Evolutionary conservation across 2,797 vertebrate genomes (phyloP).

Genomic region (Chaetodon trifasciatus): DNA sequence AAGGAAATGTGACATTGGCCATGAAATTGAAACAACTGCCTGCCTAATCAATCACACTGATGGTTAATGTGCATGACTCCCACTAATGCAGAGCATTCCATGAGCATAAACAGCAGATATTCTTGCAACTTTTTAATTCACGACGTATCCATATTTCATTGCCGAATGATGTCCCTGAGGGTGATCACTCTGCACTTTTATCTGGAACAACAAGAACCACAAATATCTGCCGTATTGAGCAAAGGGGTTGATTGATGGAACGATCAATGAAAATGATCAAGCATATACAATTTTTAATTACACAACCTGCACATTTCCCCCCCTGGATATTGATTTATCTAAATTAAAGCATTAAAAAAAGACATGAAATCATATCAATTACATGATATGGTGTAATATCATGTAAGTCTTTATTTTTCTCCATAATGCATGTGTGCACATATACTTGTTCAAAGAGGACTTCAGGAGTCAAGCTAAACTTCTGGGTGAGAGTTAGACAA

Average conservation of each 20-base stretch:
- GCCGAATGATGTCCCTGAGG: constrained; percentile 56
- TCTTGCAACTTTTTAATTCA: constrained; percentile 70
- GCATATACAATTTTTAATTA: constrained; percentile 75
- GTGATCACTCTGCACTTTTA: constrained; percentile 68
- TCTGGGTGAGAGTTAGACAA: neutral
- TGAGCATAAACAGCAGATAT: constrained; percentile 68
- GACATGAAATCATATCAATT: constrained; percentile 36
- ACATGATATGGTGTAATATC: constrained; percentile 18
- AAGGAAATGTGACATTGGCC: constrained; percentile 79
- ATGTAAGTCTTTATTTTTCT: constrained; percentile 2
- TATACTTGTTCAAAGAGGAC: neutral
- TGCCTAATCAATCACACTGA: constrained; percentile 76
- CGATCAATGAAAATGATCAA: constrained; percentile 75
- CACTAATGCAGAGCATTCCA: constrained; percentile 45
- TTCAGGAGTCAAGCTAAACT: neutral
- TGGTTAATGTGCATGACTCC: constrained; percentile 63
- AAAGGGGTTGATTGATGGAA: constrained; percentile 67
- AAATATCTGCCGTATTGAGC: constrained; percentile 68
- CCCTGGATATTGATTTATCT: constrained; percentile 59
- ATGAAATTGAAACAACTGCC: constrained; percentile 77
- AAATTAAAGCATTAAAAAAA: constrained; percentile 48
- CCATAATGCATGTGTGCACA: neutral
- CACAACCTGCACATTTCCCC: constrained; percentile 51
- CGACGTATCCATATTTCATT: constrained; percentile 73
- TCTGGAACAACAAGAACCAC: constrained; percentile 55